Evolutionary conservation across 2,797 vertebrate genomes (phyloP).

Genomic region (Hydrocynus forskahlii): DNA sequence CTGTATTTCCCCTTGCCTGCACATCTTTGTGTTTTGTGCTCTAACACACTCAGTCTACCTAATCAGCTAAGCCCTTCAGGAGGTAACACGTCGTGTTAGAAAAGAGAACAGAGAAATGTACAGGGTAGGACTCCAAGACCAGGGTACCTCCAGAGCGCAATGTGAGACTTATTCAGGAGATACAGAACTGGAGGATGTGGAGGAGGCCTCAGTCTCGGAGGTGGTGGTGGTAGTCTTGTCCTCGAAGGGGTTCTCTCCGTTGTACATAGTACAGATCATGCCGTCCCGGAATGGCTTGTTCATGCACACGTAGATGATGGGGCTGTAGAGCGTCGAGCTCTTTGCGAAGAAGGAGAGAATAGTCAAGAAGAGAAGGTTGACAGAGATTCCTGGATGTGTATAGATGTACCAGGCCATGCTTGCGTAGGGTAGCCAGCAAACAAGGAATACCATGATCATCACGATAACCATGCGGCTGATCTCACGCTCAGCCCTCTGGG

Average conservation of each 20-base stretch:
- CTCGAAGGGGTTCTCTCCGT: conserved; percentile 90
- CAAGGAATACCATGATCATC: conserved; percentile 88
- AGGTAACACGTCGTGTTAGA: background rate
- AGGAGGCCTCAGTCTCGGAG: conserved; percentile 87
- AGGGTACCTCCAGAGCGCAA: background rate
- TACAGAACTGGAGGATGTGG: conserved; percentile 89
- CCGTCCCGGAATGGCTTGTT: conserved; percentile 98
- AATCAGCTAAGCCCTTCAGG: background rate
- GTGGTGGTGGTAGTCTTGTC: conserved; percentile 80
- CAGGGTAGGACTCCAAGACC: background rate
- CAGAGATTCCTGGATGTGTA: conserved; percentile 87
- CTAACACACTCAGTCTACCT: background rate
- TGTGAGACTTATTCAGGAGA: conserved; percentile 83
- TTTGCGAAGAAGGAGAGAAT: conserved; percentile 93
- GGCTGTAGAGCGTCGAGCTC: conserved; percentile 88
- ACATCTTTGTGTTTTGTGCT: no score
- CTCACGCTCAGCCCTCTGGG: conserved; percentile 93
- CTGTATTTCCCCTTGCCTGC: background rate
- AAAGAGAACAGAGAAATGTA: background rate
- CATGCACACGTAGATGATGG: conserved; percentile 93
- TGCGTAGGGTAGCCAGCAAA: conserved; percentile 93
- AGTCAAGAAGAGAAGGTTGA: conserved; percentile 94
- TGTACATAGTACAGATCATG: conserved; percentile 93
- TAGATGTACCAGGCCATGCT: conserved; percentile 89
- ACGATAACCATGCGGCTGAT: conserved; percentile 93